Conservation (phyloP, 2,888 invertebrate genomes). For the Apeira syringaria region DNA sequence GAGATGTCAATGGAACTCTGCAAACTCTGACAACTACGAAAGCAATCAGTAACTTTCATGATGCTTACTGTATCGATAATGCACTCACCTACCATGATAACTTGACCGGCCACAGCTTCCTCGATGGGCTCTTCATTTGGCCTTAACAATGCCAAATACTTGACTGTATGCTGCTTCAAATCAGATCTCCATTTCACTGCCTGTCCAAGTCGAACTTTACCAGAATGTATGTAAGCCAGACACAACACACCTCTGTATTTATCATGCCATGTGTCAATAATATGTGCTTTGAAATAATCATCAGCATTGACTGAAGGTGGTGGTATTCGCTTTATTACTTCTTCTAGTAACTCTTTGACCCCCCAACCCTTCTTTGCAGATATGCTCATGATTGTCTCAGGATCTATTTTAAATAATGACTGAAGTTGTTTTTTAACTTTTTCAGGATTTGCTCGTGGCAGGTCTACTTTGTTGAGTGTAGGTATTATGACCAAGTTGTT, state of each 20-base stretch:
- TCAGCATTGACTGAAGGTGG: constrained; percentile 85
- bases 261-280: constrained; percentile 98
- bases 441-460: constrained; percentile 95
- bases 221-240: constrained; percentile 91
- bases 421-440: constrained; percentile 91
- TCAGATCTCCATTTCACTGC: constrained; percentile 88
- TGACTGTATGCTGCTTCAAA: constrained; percentile 90
- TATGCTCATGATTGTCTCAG: constrained; percentile 89
- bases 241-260: constrained; percentile 92
- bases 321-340: constrained; percentile 91
- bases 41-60: too few relatives aligned
- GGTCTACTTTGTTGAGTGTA: constrained; percentile 98
- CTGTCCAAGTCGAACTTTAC: constrained; percentile 88
- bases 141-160: constrained; percentile 89
- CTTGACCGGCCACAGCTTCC: constrained; percentile 94
- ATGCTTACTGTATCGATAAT: too few relatives aligned
- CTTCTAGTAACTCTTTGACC: constrained; percentile 89
- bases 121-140: constrained; percentile 88
- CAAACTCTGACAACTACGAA: too few relatives aligned
- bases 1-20: too few relatives aligned
- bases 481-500: constrained; percentile 93
- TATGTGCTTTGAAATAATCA: constrained; percentile 88
- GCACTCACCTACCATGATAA: constrained; percentile 90
- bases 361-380: constrained; percentile 97
- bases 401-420: constrained; percentile 91